phyloP scores from a whole-genome alignment of 2,797 vertebrate genomes.

The Peromyscus nudipes region DNA sequence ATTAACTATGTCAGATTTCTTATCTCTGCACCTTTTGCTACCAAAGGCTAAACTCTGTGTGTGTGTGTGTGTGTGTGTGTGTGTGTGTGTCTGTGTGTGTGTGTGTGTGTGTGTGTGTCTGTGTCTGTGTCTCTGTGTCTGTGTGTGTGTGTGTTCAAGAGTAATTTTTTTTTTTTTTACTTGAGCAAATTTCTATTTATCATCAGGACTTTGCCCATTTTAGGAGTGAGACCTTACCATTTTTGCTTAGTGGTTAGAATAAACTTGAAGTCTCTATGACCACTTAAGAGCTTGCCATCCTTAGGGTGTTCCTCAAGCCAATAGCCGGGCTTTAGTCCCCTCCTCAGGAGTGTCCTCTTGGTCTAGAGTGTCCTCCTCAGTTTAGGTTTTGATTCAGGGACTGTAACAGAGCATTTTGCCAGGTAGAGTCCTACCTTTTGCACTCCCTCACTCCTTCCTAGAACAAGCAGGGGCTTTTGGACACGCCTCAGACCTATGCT shows the following conservation, averaged over 20 bases:
- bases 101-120: neutral
- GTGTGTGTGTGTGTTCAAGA: neutral
- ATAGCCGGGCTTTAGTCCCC: neutral
- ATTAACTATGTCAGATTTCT: slow-evolving; percentile 41
- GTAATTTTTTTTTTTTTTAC: slow-evolving; percentile 66
- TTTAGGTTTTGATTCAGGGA: neutral
- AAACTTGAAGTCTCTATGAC: neutral
- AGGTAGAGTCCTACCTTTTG: neutral
- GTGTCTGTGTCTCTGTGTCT: neutral
- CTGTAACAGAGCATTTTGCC: neutral
- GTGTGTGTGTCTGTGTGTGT: neutral
- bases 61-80: neutral
- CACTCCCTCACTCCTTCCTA: neutral
- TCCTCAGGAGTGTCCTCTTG: neutral
- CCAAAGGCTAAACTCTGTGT: neutral
- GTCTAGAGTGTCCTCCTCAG: neutral
- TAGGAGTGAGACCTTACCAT: neutral
- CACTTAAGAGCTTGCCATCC: neutral
- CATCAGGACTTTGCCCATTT: slow-evolving; percentile 19
- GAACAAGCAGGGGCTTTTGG: neutral
- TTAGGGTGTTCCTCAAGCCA: neutral
- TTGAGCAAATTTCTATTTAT: slow-evolving; percentile 41
- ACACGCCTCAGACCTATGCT: neutral
- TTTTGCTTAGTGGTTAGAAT: neutral
- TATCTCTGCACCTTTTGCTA: slow-evolving; percentile 48